Percentiles rank a stretch among this genome's conserved stretches.
Conservation (phyloP, 2,113 vertebrate genomes). For the Hemiscyllium ocellatum region DNA sequence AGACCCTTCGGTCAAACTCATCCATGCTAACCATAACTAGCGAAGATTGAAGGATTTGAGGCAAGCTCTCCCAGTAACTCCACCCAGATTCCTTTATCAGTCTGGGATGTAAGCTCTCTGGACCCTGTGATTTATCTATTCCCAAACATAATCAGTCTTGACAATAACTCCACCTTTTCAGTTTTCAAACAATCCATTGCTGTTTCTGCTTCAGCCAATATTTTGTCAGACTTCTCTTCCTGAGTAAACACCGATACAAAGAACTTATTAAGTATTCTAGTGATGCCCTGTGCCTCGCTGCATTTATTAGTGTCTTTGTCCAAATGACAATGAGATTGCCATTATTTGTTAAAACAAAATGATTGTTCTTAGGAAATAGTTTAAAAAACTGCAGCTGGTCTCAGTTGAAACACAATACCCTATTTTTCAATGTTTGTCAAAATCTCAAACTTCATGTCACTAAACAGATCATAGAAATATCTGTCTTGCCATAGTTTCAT, state of each 20-base stretch:
- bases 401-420: background rate
- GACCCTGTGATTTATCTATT: background rate
- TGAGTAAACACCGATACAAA: background rate
- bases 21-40: too few species aligned
- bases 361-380: background rate
- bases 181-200: background rate
- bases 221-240: background rate
- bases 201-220: background rate
- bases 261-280: background rate
- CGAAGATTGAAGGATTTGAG: too few species aligned
- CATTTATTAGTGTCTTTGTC: background rate
- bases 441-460: background rate
- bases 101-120: too few species aligned
- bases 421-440: background rate
- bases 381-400: background rate
- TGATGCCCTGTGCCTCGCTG: background rate
- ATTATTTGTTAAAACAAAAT: background rate
- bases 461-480: background rate
- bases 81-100: too few species aligned
- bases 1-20: too few species aligned
- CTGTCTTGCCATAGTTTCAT: background rate
- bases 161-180: background rate
- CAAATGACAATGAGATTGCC: background rate
- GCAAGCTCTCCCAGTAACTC: too few species aligned
- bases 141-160: background rate